These are phyloP conservation scores for Turnix velox DNA, from an alignment of 2,113 vertebrate species.

Conservation along the genomic window DNA sequence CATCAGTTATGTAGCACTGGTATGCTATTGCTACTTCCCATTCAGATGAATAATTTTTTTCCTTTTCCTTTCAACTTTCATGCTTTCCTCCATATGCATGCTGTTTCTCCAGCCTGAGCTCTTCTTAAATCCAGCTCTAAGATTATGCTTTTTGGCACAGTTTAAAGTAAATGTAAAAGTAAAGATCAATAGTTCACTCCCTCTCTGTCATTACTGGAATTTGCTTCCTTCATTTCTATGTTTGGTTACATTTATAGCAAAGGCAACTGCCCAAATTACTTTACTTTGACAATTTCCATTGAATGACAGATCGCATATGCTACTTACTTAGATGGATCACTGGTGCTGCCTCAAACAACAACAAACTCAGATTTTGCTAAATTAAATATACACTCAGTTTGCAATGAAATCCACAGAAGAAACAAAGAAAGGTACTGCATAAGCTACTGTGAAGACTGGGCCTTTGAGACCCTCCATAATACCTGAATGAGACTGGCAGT, in stretches of 20 bases:
- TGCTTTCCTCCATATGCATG: background rate
- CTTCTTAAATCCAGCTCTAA: background rate
- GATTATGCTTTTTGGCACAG: background rate
- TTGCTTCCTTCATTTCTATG: background rate
- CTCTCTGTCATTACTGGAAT: background rate
- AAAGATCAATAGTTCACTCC: background rate
- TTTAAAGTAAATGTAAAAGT: background rate
- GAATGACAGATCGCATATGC: background rate
- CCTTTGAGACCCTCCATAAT: background rate
- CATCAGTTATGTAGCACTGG: background rate
- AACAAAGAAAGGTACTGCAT: background rate
- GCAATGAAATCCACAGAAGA: background rate
- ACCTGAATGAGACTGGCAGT: background rate
- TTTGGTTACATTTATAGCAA: background rate
- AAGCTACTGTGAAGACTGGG: background rate
- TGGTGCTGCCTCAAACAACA: background rate
- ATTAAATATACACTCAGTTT: background rate
- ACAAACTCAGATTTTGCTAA: background rate
- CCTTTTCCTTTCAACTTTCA: background rate
- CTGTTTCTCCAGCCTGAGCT: background rate
- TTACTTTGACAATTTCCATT: background rate
- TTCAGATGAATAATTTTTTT: background rate
- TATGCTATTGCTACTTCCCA: background rate
- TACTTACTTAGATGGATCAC: background rate
- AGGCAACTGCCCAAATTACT: background rate